These are phyloP conservation scores for Xyliphius kryptos DNA, from an alignment of 2,113 vertebrate genomes.

Conservation along the genomic window DNA sequence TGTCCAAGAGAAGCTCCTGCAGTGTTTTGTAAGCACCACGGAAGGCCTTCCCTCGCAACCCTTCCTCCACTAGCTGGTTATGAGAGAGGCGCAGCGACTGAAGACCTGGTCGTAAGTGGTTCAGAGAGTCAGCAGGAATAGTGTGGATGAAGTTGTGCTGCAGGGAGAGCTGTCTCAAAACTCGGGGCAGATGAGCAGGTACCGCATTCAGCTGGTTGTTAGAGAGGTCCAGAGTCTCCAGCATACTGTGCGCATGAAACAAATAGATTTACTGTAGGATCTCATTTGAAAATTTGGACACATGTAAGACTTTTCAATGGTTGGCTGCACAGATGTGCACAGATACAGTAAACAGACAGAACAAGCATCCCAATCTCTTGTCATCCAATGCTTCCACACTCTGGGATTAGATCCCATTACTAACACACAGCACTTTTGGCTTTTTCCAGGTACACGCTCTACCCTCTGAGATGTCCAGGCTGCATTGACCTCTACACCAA, in stretches of 20 bases:
- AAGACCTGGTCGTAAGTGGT: constrained; percentile 64
- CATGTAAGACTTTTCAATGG: no score
- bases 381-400: no score
- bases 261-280: no score
- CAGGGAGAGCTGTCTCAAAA: constrained; percentile 56
- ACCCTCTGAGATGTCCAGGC: no score
- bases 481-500: no score
- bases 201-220: constrained; percentile 59
- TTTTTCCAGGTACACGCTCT: no score
- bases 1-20: constrained; percentile 64
- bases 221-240: constrained; percentile 68
- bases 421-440: no score
- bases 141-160: constrained; percentile 65
- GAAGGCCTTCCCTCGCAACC: constrained; percentile 57
- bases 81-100: constrained; percentile 65
- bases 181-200: constrained; percentile 60
- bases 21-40: constrained; percentile 64
- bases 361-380: no score
- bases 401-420: no score
- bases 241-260: constrained; percentile 61
- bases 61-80: constrained; percentile 52
- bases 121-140: constrained; percentile 59
- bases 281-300: no score
- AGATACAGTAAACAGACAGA: no score
- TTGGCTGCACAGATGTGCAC: no score